Percentiles rank a stretch among this genome's conserved stretches.
Conservation (phyloP, 1,140 invertebrate species). For the Galleria mellonella region DNA sequence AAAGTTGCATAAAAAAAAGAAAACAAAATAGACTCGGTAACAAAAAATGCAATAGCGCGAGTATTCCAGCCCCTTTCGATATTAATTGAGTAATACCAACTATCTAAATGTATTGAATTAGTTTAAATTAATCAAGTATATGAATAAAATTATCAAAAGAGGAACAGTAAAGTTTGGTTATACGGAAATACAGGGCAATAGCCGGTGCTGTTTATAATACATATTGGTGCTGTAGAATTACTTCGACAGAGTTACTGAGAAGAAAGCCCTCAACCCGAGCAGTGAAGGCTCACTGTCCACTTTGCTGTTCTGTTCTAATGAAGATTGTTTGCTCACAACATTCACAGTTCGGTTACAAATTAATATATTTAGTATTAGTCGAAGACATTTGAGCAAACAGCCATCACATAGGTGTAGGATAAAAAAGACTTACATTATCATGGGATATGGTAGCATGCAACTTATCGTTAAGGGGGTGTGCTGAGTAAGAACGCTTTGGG, state of each 20-base stretch:
- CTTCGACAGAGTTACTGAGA: conserved; percentile 16
- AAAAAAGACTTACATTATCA: conserved; percentile 22
- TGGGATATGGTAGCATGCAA: conserved; percentile 31
- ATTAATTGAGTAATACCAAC: no score
- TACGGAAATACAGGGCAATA: not conserved
- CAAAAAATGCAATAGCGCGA: no score
- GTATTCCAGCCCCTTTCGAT: no score
- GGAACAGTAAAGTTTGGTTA: no score
- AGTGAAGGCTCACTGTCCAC: conserved; percentile 13
- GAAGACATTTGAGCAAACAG: conserved; percentile 18
- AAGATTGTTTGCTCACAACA: conserved; percentile 24
- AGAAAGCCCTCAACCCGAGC: conserved; percentile 12
- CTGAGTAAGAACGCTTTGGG: conserved; percentile 48
- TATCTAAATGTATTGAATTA: no score
- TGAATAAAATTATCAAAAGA: no score
- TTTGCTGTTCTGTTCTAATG: conserved; percentile 29
- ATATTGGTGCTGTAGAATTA: conserved; percentile 22
- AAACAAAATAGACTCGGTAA: no score
- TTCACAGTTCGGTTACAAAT: conserved; percentile 1
- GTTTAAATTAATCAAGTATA: no score
- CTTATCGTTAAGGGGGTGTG: conserved; percentile 36
- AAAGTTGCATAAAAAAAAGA: no score
- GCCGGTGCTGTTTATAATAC: conserved; percentile 12
- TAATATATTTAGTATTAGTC: conserved; percentile 2
- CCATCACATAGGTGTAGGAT: conserved; percentile 14